Conservation (phyloP, 1,140 invertebrate genomes). For the Euschistus heros region DNA sequence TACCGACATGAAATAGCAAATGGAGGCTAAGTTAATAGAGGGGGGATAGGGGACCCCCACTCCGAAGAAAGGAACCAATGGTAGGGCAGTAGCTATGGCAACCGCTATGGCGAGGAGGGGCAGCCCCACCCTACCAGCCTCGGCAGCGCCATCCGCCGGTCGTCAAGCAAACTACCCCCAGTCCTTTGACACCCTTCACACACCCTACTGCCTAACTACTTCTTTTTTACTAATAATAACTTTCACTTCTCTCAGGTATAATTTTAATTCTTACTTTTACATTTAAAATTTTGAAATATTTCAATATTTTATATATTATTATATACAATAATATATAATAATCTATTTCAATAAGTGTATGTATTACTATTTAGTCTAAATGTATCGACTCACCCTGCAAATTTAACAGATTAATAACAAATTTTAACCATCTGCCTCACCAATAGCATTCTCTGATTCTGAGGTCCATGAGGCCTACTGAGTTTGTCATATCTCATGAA, state of each 20-base stretch:
- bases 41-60: conserved; percentile 13
- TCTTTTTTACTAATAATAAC: conserved; percentile 16
- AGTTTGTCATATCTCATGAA: no score
- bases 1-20: conserved; percentile 27
- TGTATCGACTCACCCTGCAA: no score
- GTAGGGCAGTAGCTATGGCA: conserved; percentile 12
- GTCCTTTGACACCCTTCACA: conserved; percentile 7
- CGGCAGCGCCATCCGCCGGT: conserved; percentile 1
- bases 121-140: neutral
- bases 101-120: conserved; percentile 17
- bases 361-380: no score
- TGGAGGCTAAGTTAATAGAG: conserved; percentile 22
- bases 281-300: no score
- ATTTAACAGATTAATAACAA: no score
- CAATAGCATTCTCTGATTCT: no score
- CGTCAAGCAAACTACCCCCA: neutral
- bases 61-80: neutral
- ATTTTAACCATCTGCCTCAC: no score
- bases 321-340: no score
- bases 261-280: neutral
- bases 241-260: conserved; percentile 8
- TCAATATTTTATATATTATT: no score
- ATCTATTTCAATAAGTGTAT: no score
- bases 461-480: no score
- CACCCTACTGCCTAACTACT: neutral